A percentile compares a stretch with the other conserved stretches of the same genome.
These are phyloP conservation scores for Euura lappo DNA, from an alignment of 1,140 invertebrate genomes.

Conservation along the genomic window DNA sequence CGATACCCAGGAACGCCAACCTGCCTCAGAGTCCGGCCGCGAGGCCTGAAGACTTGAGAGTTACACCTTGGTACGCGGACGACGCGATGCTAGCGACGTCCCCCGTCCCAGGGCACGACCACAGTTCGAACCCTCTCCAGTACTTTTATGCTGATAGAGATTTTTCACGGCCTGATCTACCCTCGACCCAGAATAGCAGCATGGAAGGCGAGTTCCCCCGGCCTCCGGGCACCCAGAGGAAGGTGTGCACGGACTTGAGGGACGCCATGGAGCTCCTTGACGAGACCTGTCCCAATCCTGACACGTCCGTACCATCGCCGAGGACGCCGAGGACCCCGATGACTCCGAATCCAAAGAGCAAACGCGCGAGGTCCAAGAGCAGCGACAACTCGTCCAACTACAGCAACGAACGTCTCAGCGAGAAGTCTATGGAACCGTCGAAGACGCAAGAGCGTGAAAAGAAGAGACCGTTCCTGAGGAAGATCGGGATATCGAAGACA, in stretches of 20 bases:
- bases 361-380: slow-evolving; percentile 54
- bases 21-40: slow-evolving; percentile 34
- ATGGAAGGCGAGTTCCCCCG: slow-evolving; percentile 43
- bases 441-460: slow-evolving; percentile 44
- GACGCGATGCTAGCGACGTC: slow-evolving; percentile 28
- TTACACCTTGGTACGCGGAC: slow-evolving; percentile 48
- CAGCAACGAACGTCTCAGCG: slow-evolving; percentile 50
- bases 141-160: slow-evolving; percentile 27
- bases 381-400: slow-evolving; percentile 57
- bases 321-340: slow-evolving; percentile 50
- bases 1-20: slow-evolving; percentile 27
- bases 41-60: slow-evolving; percentile 50
- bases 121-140: slow-evolving; percentile 49
- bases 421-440: slow-evolving; percentile 39
- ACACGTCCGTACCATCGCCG: slow-evolving; percentile 46
- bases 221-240: slow-evolving; percentile 33
- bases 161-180: slow-evolving; percentile 30
- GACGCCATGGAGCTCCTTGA: slow-evolving; percentile 56
- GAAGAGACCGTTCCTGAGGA: slow-evolving; percentile 51
- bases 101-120: slow-evolving; percentile 27
- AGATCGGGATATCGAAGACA: slow-evolving; percentile 56
- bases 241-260: slow-evolving; percentile 54
- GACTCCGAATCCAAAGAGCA: slow-evolving; percentile 46
- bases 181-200: slow-evolving; percentile 50
- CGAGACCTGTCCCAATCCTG: slow-evolving; percentile 55